Percentiles rank a stretch among this genome's conserved stretches.
These are phyloP conservation scores for Bombus pascuorum DNA, from an alignment of 1,140 invertebrate species.

Conservation along the genomic window DNA sequence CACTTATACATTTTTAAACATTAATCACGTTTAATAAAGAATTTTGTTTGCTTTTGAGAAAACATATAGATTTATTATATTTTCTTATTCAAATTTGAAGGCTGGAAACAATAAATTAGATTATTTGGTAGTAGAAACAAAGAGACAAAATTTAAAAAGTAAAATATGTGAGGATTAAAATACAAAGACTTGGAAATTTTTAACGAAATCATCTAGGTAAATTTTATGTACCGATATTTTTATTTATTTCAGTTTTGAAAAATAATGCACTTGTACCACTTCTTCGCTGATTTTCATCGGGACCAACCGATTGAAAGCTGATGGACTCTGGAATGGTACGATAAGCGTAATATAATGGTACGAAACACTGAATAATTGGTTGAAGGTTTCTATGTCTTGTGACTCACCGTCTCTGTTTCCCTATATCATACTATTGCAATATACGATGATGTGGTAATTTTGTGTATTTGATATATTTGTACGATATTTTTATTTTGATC, in stretches of 20 bases:
- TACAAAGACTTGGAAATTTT: no score
- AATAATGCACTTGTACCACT: background rate
- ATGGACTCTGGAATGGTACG: background rate
- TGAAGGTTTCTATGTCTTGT: no score
- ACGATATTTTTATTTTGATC: background rate
- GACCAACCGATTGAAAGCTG: background rate
- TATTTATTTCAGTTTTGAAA: background rate
- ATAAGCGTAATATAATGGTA: background rate
- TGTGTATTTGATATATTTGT: background rate
- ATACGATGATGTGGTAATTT: background rate
- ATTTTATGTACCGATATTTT: background rate
- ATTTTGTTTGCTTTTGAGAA: no score
- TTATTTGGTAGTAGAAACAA: no score
- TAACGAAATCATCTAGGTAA: background rate
- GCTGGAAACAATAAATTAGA: no score
- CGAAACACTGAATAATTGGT: background rate
- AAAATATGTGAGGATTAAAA: no score
- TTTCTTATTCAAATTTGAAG: no score
- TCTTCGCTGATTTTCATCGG: background rate
- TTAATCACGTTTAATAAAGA: no score
- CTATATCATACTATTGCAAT: no score
- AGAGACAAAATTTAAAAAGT: no score
- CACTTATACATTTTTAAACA: no score
- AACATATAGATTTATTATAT: no score
- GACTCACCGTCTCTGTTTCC: background rate